Evolutionary conservation across 2,888 invertebrate genomes (phyloP), one percentile per base, ranked within the genome.

Genomic region (Cylloceria caligata): DNA sequence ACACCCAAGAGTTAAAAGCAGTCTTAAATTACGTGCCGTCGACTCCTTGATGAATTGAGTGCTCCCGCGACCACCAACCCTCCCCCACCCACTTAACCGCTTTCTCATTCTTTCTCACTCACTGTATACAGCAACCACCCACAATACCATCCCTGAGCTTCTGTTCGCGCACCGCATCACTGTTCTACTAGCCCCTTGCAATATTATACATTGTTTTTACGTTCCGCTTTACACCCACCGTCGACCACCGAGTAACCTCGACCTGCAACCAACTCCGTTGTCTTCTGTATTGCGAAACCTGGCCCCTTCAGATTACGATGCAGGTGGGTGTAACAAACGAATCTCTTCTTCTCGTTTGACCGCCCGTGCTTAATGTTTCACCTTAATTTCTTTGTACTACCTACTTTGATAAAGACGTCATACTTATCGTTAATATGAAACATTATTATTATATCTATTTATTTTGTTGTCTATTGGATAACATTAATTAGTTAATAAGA

Each of bases 1-100:
- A 92, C 92, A 92, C 90, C 92, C 91, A 90, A 89, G 92, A 92
- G 92, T 93, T 93, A 93, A 93, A 92, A 93, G 92, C 92, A 92
- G 92, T 92, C 92, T 92, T 93, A 93, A 92, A 92, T 92, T 92
- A 92, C 92, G 90, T 89, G 87, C 90, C 90, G 91, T 92, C 92
- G 92, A 92, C 91, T 92, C 87, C 88, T 90, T 93, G 92, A 93
- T 93, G 92, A 92, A 93, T 93, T 92, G 92, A 92, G 92, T 92
- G 91, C 92, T 92, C 88, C 89, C 88, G 52, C 80, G 88, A 87
- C 88, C 85, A 86, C 80, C 85, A 79, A 82, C 80, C 55, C 68
- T 0, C 60, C 34, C 60, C 65, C 74, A 34, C 71, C 80, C 73
- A 69, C 65, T 74, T 74, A 67, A 79, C 74, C 76, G 65, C 76